Base-by-base conservation (phyloP, 2,113 vertebrate species). In the Equus quagga region DNA sequence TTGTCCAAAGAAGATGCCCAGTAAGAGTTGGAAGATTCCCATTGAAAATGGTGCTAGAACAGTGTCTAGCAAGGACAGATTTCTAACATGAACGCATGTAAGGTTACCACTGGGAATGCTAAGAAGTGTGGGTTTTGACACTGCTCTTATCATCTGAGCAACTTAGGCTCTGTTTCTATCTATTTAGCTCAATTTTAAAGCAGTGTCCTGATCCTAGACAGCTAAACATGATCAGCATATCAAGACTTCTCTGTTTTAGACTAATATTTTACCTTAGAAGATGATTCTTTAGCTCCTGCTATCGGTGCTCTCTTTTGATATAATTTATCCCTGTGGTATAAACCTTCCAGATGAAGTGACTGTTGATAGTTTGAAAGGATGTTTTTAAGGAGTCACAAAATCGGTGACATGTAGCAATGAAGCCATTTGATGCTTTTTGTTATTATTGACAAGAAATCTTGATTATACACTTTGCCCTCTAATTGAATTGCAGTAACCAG, bases 401-500 rank as follows among this genome's bases (percentile, higher is more conserved):
- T 64, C 79, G 28, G 36, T 91, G 80, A 49, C 75, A 90, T 21
- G 23, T 85, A 81, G 33, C 85, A 94, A 28, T 83, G 46, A 93
- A 94, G 12, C 6, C 5, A 91, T 91, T 95, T 75, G 33, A 21
- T 81, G 2, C 44, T 18, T 24, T 36, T 67, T 31, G 36, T 31
- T 28, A 36, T 31, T 87, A 69, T 79, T 88, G 41, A 51, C 72
- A 84, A 84, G 80, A 94, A 97, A 79, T 56, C 31, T 64, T 96
- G 75, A 93, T 95, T 91, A 67, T 90, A 88, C 70, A n/a, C 36
- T 62, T 89, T 90, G 8, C 6, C 54, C 23, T 92, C 17, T 64
- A 92, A 96, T 80, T 97, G 81, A 89, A 14, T 95, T 96, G 82
- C n/a, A 49, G 46, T 87, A 94, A 80, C 75, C 26, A 90, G 36